These are phyloP conservation scores for Petromus typicus DNA, from an alignment of 2,113 vertebrate species.

Conservation along the genomic window DNA sequence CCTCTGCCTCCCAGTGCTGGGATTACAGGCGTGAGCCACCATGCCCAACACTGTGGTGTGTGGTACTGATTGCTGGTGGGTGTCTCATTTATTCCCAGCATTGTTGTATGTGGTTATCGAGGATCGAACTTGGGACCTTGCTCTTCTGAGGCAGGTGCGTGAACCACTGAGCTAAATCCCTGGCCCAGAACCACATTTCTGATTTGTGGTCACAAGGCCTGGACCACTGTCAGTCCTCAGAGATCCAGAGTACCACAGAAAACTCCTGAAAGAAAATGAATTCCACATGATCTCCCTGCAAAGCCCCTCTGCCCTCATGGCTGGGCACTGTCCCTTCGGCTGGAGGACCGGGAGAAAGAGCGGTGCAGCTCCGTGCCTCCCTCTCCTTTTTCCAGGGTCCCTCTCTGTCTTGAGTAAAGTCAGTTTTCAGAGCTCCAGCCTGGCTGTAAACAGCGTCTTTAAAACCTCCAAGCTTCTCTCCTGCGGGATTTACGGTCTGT, in stretches of 20 bases:
- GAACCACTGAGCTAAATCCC: no score
- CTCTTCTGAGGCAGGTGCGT: no score
- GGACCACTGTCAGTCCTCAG: not conserved
- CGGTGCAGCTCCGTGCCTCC: no score
- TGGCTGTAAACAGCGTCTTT: conserved; percentile 76
- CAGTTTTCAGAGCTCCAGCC: conserved; percentile 70
- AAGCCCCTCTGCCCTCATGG: not conserved
- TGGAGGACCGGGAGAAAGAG: no score
- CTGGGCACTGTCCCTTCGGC: not conserved
- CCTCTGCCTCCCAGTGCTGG: no score
- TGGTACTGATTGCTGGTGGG: no score
- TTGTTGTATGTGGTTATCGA: no score
- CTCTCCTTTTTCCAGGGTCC: conserved; percentile 51
- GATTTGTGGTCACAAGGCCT: no score
- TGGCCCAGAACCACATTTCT: not conserved
- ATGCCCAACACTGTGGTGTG: no score
- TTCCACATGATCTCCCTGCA: not conserved
- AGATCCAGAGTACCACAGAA: not conserved
- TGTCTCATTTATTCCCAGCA: no score
- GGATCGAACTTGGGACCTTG: no score
- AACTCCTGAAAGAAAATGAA: not conserved
- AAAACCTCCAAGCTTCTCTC: conserved; percentile 76
- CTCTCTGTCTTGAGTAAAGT: conserved; percentile 74
- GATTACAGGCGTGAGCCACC: no score
- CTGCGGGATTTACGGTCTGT: conserved; percentile 81